Evolutionary conservation across 2,888 invertebrate species (phyloP).

Genomic region (Philonicus albiceps): DNA sequence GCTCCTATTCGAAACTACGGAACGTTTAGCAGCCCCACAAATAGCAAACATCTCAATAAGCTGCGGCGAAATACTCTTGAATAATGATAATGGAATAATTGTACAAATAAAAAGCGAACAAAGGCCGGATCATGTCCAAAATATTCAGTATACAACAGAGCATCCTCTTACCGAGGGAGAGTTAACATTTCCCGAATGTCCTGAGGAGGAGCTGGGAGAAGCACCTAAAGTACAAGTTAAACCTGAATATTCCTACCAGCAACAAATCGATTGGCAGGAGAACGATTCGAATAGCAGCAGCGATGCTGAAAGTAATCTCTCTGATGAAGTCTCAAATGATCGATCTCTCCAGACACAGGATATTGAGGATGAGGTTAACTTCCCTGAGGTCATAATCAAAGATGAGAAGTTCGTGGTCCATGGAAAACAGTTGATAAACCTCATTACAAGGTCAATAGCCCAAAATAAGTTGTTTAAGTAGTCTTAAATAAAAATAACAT

Average conservation of each 20-base stretch:
- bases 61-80: background rate
- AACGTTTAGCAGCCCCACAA: background rate
- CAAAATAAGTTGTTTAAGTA: background rate
- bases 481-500: background rate
- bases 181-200: background rate
- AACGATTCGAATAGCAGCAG: conserved; percentile 21
- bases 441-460: conserved; percentile 46
- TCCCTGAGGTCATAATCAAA: conserved; percentile 48
- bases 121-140: background rate
- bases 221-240: background rate
- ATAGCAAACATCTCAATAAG: conserved; percentile 16
- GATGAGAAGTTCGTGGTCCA: conserved; percentile 47
- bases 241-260: background rate
- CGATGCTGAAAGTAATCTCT: conserved; percentile 9
- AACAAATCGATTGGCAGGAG: background rate
- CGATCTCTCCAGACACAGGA: background rate
- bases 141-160: background rate
- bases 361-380: background rate
- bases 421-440: conserved; percentile 46
- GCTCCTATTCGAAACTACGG: background rate
- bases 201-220: background rate
- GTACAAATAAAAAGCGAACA: conserved; percentile 9
- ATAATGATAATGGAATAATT: background rate
- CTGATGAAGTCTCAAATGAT: background rate
- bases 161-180: background rate